Percentiles rank a stretch among this genome's conserved stretches.
Conservation (phyloP, 1,140 invertebrate species). For the Monomorium pharaonis region DNA sequence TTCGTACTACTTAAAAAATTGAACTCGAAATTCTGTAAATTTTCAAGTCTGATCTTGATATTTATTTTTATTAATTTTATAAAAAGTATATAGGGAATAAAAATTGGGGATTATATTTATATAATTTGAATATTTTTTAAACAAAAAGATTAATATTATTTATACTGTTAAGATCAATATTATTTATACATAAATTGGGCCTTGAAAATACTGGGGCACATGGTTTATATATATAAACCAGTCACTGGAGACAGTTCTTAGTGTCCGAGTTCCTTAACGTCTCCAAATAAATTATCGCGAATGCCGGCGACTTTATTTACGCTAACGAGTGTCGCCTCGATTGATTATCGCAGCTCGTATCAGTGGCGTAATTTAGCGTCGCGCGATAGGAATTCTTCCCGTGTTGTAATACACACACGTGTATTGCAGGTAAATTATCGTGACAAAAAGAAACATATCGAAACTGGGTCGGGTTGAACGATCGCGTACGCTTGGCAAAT, state of each 20-base stretch:
- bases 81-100: too few species aligned
- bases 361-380: slow-evolving; percentile 18
- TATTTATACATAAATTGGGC: neutral
- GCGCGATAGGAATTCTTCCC: slow-evolving; percentile 7
- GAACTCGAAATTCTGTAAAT: neutral
- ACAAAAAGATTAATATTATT: neutral
- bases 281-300: slow-evolving; percentile 10
- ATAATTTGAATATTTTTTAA: neutral
- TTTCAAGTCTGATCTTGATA: neutral
- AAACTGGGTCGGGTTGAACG: slow-evolving; percentile 70
- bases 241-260: neutral
- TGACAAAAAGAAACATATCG: slow-evolving; percentile 27
- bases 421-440: slow-evolving; percentile 3
- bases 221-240: neutral
- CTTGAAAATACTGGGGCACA: neutral
- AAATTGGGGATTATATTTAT: neutral
- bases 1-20: neutral
- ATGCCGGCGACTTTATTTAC: neutral
- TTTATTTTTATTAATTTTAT: neutral
- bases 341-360: slow-evolving; percentile 19
- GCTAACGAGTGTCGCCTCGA: slow-evolving; percentile 2
- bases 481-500: slow-evolving; percentile 67
- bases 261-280: slow-evolving; percentile 4
- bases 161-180: neutral
- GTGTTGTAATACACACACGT: neutral